phyloP scores from a whole-genome alignment of 2,113 vertebrate species.

The Climacteris rufus region DNA sequence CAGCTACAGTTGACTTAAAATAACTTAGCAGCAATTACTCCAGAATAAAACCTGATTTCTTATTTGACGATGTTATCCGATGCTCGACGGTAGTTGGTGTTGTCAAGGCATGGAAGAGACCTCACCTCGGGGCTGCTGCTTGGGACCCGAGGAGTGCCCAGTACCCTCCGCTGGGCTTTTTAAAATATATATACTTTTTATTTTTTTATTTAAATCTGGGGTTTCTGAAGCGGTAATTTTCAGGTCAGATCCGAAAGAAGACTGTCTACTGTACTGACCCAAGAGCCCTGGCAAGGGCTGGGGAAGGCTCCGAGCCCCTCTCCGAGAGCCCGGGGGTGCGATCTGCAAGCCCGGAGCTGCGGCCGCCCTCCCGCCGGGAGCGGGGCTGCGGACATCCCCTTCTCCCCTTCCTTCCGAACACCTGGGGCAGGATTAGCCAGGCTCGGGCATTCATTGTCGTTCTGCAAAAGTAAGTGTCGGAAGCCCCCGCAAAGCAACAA shows the following conservation, averaged over 20 bases:
- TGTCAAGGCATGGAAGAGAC: neutral
- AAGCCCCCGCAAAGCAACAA: neutral
- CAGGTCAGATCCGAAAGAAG: neutral
- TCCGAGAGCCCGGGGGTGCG: neutral
- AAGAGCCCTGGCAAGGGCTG: neutral
- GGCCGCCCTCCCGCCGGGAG: neutral
- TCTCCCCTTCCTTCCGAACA: neutral
- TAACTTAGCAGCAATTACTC: neutral
- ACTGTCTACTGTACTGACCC: neutral
- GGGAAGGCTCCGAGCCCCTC: neutral
- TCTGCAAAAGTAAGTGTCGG: neutral
- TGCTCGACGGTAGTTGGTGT: neutral
- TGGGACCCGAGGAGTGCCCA: neutral
- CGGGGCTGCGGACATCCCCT: neutral
- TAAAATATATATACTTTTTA: too few species aligned
- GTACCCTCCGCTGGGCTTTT: neutral
- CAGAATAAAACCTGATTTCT: neutral
- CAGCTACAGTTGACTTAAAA: neutral
- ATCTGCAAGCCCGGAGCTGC: neutral
- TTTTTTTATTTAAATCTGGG: neutral
- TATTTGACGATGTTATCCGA: accelerated
- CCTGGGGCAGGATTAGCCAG: neutral
- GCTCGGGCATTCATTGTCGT: neutral
- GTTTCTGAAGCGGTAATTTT: neutral
- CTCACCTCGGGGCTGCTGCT: neutral